Conservation (phyloP, 2,113 vertebrate species). For the Rhipidura dahli region DNA sequence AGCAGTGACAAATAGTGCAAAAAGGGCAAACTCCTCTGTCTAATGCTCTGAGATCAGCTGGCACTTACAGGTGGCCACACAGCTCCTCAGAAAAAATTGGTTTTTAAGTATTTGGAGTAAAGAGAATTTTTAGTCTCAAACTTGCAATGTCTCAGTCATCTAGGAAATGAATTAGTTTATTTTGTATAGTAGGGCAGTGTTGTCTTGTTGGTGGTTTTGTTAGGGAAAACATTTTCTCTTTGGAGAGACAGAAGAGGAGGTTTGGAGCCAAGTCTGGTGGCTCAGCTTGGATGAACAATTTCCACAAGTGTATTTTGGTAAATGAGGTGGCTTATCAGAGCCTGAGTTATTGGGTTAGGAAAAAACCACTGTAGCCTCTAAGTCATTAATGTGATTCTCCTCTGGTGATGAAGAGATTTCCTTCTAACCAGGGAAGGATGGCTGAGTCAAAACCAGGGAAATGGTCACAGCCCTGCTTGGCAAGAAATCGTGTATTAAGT, state of each 20-base stretch:
- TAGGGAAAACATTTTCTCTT: not conserved
- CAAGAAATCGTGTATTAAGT: not conserved
- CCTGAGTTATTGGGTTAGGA: not conserved
- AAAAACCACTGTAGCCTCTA: not conserved
- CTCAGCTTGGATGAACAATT: not conserved
- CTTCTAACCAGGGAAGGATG: not conserved
- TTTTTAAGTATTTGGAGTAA: not conserved
- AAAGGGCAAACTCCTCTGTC: not conserved
- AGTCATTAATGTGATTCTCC: not conserved
- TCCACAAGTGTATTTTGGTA: not conserved
- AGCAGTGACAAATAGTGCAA: not conserved
- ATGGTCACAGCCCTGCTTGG: not conserved
- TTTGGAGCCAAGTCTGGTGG: not conserved
- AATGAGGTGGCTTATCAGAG: not conserved
- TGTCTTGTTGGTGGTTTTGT: not conserved
- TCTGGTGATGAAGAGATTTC: not conserved
- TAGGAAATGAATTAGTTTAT: not conserved
- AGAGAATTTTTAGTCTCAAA: not conserved
- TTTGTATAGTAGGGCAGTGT: not conserved
- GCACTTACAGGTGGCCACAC: fast-evolving
- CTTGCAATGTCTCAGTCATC: not conserved
- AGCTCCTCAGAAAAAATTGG: fast-evolving
- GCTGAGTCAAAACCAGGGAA: not conserved
- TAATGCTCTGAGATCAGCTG: not conserved
- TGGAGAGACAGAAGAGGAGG: not conserved